phyloP scores from a whole-genome alignment of 2,113 vertebrate species.

The Pelvicachromis taeniatus region DNA sequence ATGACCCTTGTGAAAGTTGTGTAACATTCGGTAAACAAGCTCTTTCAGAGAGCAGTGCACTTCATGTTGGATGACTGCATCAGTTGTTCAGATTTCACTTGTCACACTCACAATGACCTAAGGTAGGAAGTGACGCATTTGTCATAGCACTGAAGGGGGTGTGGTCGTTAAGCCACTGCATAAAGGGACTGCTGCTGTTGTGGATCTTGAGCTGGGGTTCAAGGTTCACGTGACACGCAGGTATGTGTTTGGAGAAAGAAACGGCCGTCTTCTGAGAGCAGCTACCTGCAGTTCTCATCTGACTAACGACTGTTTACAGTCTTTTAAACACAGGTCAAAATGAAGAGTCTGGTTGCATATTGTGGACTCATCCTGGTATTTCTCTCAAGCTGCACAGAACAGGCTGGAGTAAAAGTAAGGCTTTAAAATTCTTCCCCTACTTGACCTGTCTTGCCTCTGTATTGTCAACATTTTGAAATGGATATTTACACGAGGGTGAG shows the following conservation, averaged over 20 bases:
- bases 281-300: background rate
- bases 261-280: background rate
- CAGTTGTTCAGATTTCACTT: background rate
- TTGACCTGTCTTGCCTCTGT: background rate
- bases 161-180: background rate
- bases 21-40: background rate
- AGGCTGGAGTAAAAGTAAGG: background rate
- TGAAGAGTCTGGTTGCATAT: background rate
- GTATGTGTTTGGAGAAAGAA: background rate
- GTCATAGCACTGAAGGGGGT: background rate
- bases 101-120: background rate
- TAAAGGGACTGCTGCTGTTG: background rate
- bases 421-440: background rate
- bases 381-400: slow-evolving; percentile 5
- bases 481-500: background rate
- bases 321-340: slow-evolving; percentile 4
- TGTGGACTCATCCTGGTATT: background rate
- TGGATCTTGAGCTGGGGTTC: background rate
- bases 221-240: background rate
- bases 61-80: background rate
- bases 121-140: background rate
- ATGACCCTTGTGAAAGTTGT: background rate
- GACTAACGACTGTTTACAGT: background rate
- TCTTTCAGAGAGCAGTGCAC: background rate
- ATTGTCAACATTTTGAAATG: background rate